These are phyloP conservation scores for Drosophila melanogaster DNA, from an alignment of 1,140 invertebrate genomes.

Conservation along the genomic window Release_6_plus_ISO1_MT NT_033777.3:13904501-13905000, in stretches of 20 bases:
- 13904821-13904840: conserved; percentile 6
- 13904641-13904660: conserved; percentile 5
- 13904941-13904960: conserved; percentile 27
- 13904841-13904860: conserved; percentile 39
- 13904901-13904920: conserved; percentile 72
- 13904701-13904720: too few species aligned
- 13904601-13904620: conserved; percentile 77
- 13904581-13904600: conserved; percentile 69
- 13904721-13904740: not conserved
- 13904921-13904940: conserved; percentile 46
- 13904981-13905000: too few species aligned
- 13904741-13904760: not conserved
- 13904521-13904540: conserved; percentile 56
- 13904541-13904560: conserved; percentile 50
- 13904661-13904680: not conserved
- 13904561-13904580: conserved; percentile 31
- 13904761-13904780: not conserved
- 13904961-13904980: conserved; percentile 7
- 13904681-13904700: not conserved
- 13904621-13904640: conserved; percentile 32
- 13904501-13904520: conserved; percentile 42
- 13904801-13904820: too few species aligned
- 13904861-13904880: conserved; percentile 43
- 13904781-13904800: not conserved
- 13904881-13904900: conserved; percentile 69